Conservation (phyloP, 2,797 vertebrate species). For the Anomalospiza imberbis region DNA sequence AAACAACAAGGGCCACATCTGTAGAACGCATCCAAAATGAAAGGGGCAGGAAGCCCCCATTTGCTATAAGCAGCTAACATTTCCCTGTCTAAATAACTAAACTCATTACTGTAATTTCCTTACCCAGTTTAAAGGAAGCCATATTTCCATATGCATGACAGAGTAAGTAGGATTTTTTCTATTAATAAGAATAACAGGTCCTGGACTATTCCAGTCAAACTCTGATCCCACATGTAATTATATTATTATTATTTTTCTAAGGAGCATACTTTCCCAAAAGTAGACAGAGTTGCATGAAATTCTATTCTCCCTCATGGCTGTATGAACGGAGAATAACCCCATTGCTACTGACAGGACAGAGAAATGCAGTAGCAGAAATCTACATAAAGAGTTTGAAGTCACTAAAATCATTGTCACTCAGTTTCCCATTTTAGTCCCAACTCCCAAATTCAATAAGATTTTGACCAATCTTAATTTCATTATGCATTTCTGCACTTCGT, state of each 20-base stretch:
- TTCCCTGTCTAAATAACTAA: slow-evolving; percentile 41
- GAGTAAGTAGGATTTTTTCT: slow-evolving; percentile 29
- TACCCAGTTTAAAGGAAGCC: slow-evolving; percentile 30
- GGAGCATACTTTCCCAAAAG: neutral
- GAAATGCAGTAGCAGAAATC: neutral
- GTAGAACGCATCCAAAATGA: slow-evolving; percentile 58
- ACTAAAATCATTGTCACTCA: neutral
- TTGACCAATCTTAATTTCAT: neutral
- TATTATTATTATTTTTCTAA: neutral
- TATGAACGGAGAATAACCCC: neutral
- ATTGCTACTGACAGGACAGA: neutral
- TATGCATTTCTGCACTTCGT: neutral
- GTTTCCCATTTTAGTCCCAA: neutral
- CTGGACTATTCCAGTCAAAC: neutral
- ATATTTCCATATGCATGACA: slow-evolving; percentile 43
- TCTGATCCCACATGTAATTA: neutral
- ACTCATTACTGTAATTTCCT: slow-evolving; percentile 37
- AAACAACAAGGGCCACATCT: slow-evolving; percentile 62
- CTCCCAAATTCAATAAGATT: neutral
- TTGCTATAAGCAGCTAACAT: slow-evolving; percentile 44
- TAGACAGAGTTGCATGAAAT: slow-evolving; percentile 9
- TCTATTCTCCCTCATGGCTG: neutral
- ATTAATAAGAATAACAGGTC: slow-evolving; percentile 47
- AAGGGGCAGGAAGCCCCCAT: slow-evolving; percentile 39
- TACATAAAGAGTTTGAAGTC: neutral